These are phyloP conservation scores for Lepidochrysops patricia DNA, from an alignment of 2,888 invertebrate genomes.

Conservation along the genomic window DNA sequence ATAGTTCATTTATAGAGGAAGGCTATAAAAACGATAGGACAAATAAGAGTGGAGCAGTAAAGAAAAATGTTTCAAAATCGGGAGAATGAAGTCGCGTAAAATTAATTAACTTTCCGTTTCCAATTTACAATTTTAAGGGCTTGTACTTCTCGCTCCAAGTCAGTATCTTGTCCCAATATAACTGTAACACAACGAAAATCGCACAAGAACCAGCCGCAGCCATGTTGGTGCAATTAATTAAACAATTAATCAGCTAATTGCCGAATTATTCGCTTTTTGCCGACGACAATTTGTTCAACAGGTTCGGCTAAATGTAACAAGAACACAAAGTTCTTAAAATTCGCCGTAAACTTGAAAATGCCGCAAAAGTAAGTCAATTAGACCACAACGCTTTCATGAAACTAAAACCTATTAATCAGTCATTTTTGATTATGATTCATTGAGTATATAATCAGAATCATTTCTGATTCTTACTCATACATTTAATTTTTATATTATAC, in stretches of 20 bases:
- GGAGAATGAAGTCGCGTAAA: no score
- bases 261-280: slow-evolving; percentile 65
- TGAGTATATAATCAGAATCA: no score
- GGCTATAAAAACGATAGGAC: no score
- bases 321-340: slow-evolving; percentile 28
- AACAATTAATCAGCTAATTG: slow-evolving; percentile 73
- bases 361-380: not conserved
- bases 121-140: not conserved
- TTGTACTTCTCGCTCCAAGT: slow-evolving; percentile 10
- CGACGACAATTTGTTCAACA: slow-evolving; percentile 49
- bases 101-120: not conserved
- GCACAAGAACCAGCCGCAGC: slow-evolving; percentile 31
- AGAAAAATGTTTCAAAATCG: no score
- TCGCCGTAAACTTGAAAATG: slow-evolving; percentile 15
- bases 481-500: no score
- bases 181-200: slow-evolving; percentile 26
- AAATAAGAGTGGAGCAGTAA: no score
- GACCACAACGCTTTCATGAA: no score
- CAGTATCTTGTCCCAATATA: slow-evolving; percentile 22
- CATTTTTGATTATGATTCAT: no score
- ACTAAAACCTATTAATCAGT: no score
- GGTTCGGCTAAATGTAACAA: slow-evolving; percentile 29
- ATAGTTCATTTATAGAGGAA: no score
- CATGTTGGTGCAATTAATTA: slow-evolving; percentile 64
- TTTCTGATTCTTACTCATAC: no score